Conservation (phyloP, 1,140 invertebrate species). For the Drosophila quadrilineata region DNA sequence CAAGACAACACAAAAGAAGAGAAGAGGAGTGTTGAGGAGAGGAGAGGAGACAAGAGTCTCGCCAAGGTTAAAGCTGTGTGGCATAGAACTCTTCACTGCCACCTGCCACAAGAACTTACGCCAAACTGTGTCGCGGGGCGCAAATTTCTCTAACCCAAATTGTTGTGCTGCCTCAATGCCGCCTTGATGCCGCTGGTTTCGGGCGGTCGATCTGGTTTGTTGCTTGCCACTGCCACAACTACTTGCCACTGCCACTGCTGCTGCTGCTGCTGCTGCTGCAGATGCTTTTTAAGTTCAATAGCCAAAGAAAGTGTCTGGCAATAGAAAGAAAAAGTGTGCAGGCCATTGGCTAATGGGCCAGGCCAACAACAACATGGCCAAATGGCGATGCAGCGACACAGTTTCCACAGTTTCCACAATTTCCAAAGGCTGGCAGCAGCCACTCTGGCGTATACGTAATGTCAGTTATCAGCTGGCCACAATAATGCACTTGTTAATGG, state of each 20-base stretch:
- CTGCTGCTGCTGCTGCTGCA: conserved; percentile 14
- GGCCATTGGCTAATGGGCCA: conserved; percentile 22
- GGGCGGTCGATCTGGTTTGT: conserved; percentile 63
- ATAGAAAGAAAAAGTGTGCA: conserved; percentile 74
- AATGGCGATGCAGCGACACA: conserved; percentile 39
- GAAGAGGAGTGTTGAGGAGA: too few relatives aligned
- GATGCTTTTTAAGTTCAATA: conserved; percentile 75
- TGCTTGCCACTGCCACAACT: too few relatives aligned
- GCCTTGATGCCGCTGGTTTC: conserved; percentile 20
- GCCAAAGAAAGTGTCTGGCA: conserved; percentile 71
- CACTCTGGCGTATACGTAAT: conserved; percentile 61
- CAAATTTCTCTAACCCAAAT: conserved; percentile 78
- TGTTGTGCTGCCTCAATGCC: conserved; percentile 48
- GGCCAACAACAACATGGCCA: too few relatives aligned
- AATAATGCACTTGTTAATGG: conserved; percentile 50
- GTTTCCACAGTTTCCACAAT: too few relatives aligned
- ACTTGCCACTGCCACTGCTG: neutral
- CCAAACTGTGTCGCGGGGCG: conserved; percentile 70
- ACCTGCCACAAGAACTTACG: conserved; percentile 51
- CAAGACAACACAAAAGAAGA: too few relatives aligned
- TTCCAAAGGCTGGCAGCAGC: conserved; percentile 8
- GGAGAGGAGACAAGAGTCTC: too few relatives aligned
- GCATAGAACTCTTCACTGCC: conserved; percentile 50
- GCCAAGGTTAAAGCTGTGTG: conserved; percentile 65
- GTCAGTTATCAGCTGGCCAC: conserved; percentile 45